These are phyloP conservation scores for Heterotilapia buettikoferi DNA, from an alignment of 2,113 vertebrate species.

Conservation along the genomic window DNA sequence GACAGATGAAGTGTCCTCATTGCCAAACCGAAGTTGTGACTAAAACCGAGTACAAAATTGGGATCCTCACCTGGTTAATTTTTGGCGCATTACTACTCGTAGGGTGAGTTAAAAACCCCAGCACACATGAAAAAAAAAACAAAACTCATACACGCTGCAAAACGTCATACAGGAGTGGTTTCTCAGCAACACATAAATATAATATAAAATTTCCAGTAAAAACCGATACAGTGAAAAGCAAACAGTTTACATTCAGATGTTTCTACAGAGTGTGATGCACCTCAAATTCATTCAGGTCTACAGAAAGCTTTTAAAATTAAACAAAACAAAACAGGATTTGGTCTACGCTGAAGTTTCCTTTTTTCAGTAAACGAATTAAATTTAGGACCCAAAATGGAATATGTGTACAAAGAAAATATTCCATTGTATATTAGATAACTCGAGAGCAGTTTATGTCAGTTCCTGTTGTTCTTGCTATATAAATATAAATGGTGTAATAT, in stretches of 20 bases:
- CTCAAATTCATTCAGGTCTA: not conserved
- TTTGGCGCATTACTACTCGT: not conserved
- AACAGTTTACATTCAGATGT: not conserved
- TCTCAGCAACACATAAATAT: not conserved
- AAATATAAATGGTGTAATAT: not conserved
- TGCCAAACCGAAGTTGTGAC: constrained; percentile 46
- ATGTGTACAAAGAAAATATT: not conserved
- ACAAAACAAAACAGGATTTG: not conserved
- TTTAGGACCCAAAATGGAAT: not conserved
- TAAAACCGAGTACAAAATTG: not conserved
- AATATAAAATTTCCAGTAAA: not conserved
- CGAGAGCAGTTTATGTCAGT: not conserved
- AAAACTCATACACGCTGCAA: not conserved
- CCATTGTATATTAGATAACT: not conserved
- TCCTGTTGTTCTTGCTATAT: not conserved
- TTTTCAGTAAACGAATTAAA: not conserved
- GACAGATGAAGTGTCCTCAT: constrained; percentile 42
- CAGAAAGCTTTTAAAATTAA: not conserved
- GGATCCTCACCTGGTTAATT: constrained; percentile 46
- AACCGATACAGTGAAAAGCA: not conserved
- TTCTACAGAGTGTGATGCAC: not conserved
- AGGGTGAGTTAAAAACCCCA: constrained; percentile 14
- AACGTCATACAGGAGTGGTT: not conserved
- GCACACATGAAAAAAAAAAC: fast-evolving
- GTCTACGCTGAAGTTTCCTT: not conserved